phyloP scores from a whole-genome alignment of 2,797 vertebrate genomes.

The Sebastes steindachneri region DNA sequence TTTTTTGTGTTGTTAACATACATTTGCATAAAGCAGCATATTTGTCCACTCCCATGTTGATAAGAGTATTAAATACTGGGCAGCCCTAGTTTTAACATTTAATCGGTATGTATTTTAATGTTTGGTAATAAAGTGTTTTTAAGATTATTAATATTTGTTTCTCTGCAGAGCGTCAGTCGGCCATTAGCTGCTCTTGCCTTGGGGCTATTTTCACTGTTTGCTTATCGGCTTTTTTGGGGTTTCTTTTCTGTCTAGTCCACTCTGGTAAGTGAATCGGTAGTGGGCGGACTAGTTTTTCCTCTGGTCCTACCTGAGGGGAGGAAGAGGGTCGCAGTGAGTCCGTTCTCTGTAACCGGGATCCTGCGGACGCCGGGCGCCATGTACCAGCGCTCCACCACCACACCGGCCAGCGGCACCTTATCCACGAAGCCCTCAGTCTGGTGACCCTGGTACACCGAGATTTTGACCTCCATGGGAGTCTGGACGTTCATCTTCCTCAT shows the following conservation, averaged over 20 bases:
- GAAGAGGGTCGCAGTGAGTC: constrained; percentile 75
- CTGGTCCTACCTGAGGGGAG: constrained; percentile 76
- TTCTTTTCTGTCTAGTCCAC: neutral
- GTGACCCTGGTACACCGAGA: constrained; percentile 74
- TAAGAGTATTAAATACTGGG: too few relatives aligned
- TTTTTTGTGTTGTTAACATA: too few relatives aligned
- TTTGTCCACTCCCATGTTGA: too few relatives aligned
- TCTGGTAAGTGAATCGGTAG: rapidly evolving
- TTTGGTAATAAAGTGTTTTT: too few relatives aligned
- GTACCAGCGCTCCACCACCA: constrained; percentile 78
- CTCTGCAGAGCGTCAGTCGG: too few relatives aligned
- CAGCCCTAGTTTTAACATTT: too few relatives aligned
- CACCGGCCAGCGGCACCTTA: constrained; percentile 44
- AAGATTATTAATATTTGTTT: too few relatives aligned
- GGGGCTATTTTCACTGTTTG: too few relatives aligned
- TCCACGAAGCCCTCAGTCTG: constrained; percentile 59
- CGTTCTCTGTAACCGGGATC: constrained; percentile 60
- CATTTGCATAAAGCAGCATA: too few relatives aligned
- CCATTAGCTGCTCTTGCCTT: too few relatives aligned
- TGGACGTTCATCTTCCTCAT: constrained; percentile 71
- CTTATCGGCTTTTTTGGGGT: too few relatives aligned
- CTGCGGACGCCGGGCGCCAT: constrained; percentile 71
- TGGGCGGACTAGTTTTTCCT: neutral
- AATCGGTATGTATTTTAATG: too few relatives aligned
- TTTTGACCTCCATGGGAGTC: constrained; percentile 64